These are phyloP conservation scores for Synanthedon formicaeformis DNA, from an alignment of 2,888 invertebrate species.

Conservation along the genomic window DNA sequence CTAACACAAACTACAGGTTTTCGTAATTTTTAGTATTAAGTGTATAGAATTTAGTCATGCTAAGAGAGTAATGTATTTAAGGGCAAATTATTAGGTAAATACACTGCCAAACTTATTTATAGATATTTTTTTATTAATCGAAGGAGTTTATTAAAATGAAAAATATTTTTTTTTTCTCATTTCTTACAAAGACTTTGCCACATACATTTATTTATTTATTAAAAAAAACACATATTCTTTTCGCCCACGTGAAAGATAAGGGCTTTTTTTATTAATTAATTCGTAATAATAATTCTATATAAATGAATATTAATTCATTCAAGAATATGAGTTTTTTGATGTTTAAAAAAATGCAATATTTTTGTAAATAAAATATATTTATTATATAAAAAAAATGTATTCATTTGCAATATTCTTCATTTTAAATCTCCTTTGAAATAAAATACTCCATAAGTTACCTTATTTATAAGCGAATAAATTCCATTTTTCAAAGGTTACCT, in stretches of 20 bases:
- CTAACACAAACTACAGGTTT: not conserved
- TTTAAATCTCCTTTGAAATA: conserved; percentile 10
- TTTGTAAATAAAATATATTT: too few relatives aligned
- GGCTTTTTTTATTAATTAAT: too few relatives aligned
- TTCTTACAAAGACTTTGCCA: too few relatives aligned
- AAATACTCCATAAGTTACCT: conserved; percentile 44
- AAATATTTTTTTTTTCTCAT: too few relatives aligned
- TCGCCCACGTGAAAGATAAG: too few relatives aligned
- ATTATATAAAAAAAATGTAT: too few relatives aligned
- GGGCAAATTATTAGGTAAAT: not conserved
- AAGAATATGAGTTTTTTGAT: too few relatives aligned
- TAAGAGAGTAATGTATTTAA: conserved; percentile 1
- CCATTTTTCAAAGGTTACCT: conserved; percentile 42
- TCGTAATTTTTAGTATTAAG: not conserved
- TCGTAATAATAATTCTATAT: too few relatives aligned
- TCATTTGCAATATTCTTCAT: not conserved
- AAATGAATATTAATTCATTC: too few relatives aligned
- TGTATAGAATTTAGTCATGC: conserved; percentile 3
- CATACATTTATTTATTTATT: too few relatives aligned
- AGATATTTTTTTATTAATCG: conserved; percentile 10
- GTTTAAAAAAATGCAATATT: too few relatives aligned
- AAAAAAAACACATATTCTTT: too few relatives aligned
- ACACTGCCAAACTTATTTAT: conserved; percentile 32
- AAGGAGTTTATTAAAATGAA: not conserved
- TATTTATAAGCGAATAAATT: conserved; percentile 12